These are phyloP conservation scores for Lasius fuliginosus DNA, from an alignment of 2,888 invertebrate genomes.

Conservation along the genomic window DNA sequence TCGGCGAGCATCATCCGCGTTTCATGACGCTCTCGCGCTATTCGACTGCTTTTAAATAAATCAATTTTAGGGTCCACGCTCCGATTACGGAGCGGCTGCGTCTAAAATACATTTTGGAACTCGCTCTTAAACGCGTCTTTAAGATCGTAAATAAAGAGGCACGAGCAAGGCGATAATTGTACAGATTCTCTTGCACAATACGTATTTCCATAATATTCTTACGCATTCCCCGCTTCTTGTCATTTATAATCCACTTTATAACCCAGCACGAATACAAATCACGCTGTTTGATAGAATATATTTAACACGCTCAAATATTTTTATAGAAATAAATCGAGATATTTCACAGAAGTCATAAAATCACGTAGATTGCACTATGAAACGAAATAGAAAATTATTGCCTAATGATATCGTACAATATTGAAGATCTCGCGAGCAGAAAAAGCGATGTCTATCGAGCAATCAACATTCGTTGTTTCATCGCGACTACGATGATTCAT, in stretches of 20 bases:
- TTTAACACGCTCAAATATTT: neutral
- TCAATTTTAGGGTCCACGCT: constrained; percentile 21
- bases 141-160: constrained; percentile 35
- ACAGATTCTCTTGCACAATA: constrained; percentile 31
- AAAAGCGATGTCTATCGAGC: neutral
- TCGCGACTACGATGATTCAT: constrained; percentile 16
- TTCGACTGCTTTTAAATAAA: constrained; percentile 21
- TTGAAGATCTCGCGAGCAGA: neutral
- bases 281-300: constrained; percentile 8
- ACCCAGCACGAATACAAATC: constrained; percentile 24
- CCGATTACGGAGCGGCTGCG: neutral
- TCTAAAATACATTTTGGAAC: constrained; percentile 25
- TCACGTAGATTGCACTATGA: neutral
- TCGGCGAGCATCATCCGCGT: neutral
- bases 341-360: constrained; percentile 12
- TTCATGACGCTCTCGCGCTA: constrained; percentile 22
- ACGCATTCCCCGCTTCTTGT: constrained; percentile 12
- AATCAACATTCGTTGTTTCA: constrained; percentile 24
- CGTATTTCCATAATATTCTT: constrained; percentile 22
- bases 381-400: neutral
- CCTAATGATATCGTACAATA: constrained; percentile 5
- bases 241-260: constrained; percentile 41
- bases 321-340: constrained; percentile 21
- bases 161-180: constrained; percentile 14
- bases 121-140: neutral